A percentile compares a stretch with the other conserved stretches of the same genome.
phyloP scores from a whole-genome alignment of 2,888 invertebrate species.

The Argyresthia goedartella region DNA sequence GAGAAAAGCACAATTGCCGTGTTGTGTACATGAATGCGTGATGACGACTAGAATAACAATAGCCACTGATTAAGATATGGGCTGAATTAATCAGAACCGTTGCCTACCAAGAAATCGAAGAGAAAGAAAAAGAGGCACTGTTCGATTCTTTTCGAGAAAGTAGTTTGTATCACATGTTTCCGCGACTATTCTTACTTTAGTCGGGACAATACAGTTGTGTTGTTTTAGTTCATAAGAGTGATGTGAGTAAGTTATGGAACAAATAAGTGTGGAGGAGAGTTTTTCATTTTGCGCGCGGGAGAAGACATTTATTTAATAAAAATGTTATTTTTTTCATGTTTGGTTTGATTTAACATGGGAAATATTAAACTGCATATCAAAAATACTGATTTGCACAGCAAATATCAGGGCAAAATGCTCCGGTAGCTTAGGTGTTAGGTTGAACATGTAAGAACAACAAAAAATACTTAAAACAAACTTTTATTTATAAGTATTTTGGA shows the following conservation, averaged over 20 bases:
- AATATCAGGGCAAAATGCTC: no score
- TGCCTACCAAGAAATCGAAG: constrained; percentile 1
- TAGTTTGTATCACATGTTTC: not conserved
- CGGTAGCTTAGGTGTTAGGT: no score
- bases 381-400: no score
- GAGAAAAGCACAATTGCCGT: constrained; percentile 20
- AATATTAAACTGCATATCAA: no score
- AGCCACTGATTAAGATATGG: constrained; percentile 16
- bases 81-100: constrained; percentile 8
- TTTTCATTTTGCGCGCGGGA: constrained; percentile 48
- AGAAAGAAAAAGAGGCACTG: not conserved
- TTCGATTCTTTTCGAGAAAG: not conserved
- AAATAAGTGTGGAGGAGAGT: constrained; percentile 47
- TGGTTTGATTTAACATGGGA: constrained; percentile 11
- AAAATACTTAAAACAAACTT: no score
- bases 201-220: constrained; percentile 31
- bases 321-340: constrained; percentile 48
- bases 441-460: no score
- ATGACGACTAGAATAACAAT: constrained; percentile 37
- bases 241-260: constrained; percentile 65
- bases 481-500: no score
- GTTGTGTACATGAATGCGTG: constrained; percentile 17
- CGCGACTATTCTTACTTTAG: constrained; percentile 43
- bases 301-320: constrained; percentile 62
- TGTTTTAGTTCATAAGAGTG: constrained; percentile 51